Percentiles rank a stretch among this genome's conserved stretches.
These are phyloP conservation scores for Chloroclysta siterata DNA, from an alignment of 2,888 invertebrate genomes.

Conservation along the genomic window DNA sequence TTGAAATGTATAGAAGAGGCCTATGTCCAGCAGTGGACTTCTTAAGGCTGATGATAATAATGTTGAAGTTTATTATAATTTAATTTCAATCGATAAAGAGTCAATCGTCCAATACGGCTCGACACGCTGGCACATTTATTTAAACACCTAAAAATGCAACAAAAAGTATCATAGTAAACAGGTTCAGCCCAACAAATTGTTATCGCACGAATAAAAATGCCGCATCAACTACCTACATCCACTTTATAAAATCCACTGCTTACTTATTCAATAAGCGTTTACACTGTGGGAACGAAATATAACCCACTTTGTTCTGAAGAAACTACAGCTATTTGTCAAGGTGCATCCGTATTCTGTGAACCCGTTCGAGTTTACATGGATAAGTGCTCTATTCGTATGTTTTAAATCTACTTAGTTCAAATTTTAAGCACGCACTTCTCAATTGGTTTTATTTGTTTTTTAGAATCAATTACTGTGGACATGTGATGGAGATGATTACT, in stretches of 20 bases:
- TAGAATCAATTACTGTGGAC: too few species aligned
- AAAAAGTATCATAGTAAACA: conserved; percentile 3
- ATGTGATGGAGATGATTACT: too few species aligned
- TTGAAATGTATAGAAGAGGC: too few species aligned
- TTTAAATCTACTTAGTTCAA: conserved; percentile 11
- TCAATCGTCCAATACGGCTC: not conserved
- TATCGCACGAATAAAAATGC: conserved; percentile 49
- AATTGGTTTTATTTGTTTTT: not conserved
- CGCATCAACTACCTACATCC: conserved; percentile 47
- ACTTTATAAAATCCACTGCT: conserved; percentile 67
- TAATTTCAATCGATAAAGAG: not conserved
- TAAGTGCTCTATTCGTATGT: conserved; percentile 29
- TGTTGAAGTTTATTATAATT: too few species aligned
- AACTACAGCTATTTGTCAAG: conserved; percentile 76
- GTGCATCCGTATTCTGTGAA: conserved; percentile 70
- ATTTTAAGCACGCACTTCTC: conserved; percentile 13
- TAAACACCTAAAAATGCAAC: not conserved
- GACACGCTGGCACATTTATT: not conserved
- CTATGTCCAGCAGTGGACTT: too few species aligned
- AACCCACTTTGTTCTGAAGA: conserved; percentile 75
- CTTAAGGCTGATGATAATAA: too few species aligned
- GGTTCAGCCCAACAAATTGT: conserved; percentile 46
- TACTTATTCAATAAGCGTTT: conserved; percentile 80
- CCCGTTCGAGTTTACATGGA: conserved; percentile 48
- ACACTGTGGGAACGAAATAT: conserved; percentile 77